Evolutionary conservation across 1,140 invertebrate species (phyloP).

Genomic region (Zaprionus tsacasi): DNA sequence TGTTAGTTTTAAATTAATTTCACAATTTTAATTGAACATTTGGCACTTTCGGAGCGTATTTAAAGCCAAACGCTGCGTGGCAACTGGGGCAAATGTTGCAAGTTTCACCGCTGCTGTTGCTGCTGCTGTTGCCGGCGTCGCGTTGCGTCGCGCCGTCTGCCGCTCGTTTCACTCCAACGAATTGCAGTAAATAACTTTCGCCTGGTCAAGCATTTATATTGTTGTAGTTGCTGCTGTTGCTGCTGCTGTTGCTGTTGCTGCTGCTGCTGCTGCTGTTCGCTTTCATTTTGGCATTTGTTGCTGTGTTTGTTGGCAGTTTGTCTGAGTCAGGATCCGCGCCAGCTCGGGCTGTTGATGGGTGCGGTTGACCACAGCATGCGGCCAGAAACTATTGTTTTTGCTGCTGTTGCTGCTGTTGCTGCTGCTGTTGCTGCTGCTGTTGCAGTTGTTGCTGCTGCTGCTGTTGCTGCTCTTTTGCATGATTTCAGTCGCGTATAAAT

Average conservation of each 20-base stretch:
- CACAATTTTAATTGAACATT: conserved; percentile 71
- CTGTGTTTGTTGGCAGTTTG: conserved; percentile 34
- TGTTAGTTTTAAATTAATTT: conserved; percentile 72
- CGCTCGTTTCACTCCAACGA: conserved; percentile 64
- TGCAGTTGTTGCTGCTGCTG: conserved; percentile 2
- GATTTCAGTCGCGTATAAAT: conserved; percentile 63
- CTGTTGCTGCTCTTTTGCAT: conserved; percentile 42
- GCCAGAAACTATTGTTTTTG: conserved; percentile 36
- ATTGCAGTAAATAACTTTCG: conserved; percentile 81
- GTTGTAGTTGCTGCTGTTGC: conserved; percentile 7
- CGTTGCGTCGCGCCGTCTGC: conserved; percentile 38
- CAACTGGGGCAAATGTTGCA: conserved; percentile 50
- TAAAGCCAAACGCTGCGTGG: conserved; percentile 50
- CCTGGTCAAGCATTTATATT: conserved; percentile 55
- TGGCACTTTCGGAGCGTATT: conserved; percentile 24
- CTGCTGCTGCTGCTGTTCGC: neutral
- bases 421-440: conserved; percentile 18
- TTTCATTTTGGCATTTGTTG: conserved; percentile 19
- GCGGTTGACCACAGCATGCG: conserved; percentile 76
- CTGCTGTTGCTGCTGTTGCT: conserved; percentile 28
- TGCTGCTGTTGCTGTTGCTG: neutral
- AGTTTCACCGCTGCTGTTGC: conserved; percentile 12
- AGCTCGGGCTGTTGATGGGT: conserved; percentile 67
- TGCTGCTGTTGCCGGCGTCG: neutral
- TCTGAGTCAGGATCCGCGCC: conserved; percentile 23